Percentiles rank a stretch among this genome's conserved stretches.
These are phyloP conservation scores for Notiomystis cincta DNA, from an alignment of 2,113 vertebrate genomes.

Conservation along the genomic window DNA sequence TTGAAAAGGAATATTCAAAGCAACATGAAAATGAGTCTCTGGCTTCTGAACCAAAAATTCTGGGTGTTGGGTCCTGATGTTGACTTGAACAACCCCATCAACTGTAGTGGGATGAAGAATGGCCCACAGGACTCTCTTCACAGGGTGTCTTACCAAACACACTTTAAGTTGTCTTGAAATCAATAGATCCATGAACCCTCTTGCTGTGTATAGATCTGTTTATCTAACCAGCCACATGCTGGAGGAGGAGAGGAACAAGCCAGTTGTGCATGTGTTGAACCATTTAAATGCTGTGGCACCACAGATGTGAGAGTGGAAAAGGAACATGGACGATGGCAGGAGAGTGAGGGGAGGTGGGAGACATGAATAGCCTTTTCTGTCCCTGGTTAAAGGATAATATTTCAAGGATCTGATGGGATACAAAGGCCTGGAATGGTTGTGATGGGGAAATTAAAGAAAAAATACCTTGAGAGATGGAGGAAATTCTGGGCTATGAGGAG, in stretches of 20 bases:
- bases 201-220: neutral
- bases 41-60: neutral
- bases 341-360: neutral
- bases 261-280: neutral
- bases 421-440: neutral
- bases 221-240: neutral
- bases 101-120: neutral
- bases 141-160: neutral
- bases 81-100: neutral
- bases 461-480: neutral
- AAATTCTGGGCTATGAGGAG: neutral
- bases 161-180: neutral
- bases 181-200: neutral
- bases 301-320: neutral
- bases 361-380: neutral
- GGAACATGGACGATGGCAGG: rapidly evolving
- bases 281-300: neutral
- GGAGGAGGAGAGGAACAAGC: neutral
- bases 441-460: neutral
- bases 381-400: neutral
- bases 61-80: neutral
- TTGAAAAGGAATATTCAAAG: neutral
- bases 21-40: neutral
- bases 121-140: neutral
- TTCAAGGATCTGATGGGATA: neutral